Base-by-base conservation (phyloP, 2,113 vertebrate species). In the Onychorhynchus coronatus region DNA sequence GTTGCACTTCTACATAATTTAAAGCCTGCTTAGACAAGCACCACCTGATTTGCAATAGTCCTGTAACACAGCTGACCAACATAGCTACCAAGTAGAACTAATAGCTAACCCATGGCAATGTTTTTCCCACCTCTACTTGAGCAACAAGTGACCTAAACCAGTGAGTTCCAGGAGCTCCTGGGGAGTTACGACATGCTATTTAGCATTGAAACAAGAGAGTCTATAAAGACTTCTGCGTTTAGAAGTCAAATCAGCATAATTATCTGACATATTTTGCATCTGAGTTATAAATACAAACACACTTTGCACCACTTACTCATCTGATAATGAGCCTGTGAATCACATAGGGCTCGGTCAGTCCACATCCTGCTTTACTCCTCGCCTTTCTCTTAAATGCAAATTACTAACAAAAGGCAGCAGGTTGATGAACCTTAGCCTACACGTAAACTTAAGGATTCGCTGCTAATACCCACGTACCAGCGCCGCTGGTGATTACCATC, bases 141-240 rank as follows among this genome's bases (percentile, higher is more conserved):
- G 49, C 11, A 59, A 53, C 21, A 39, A 50, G 42, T 55, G 70
- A 78, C 61, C 44, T 30, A 49, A 56, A 41, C 6, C 42, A 35
- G 28, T 0, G 1, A 62, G 37, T 21, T 37, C 33, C 77, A 41
- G 62, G 44, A 82, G 75, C 67, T 80, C 46, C 10, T 28, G 7
- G 1, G 2, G 42, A 80, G 47, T 46, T 46, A 52, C 5, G 42
- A 44, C 1, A 0, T 0, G 3, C 50, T 82, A 30, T 13, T 70
- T 20, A 17, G 22, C 14, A 23, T 4, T 0, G 2, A 62, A 77
- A 49, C 44, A 41, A 83, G 56, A 27, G 22, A 5, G 1, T 10
- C 16, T 33, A 16, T 8, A 47, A 44, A 2, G 13, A 46, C 37
- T 37, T 56, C 28, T 25, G 5, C 5, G 42, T 21, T 62, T 42